These are phyloP conservation scores for Condylura cristata DNA, from an alignment of 2,113 vertebrate genomes.

Conservation along the genomic window DNA sequence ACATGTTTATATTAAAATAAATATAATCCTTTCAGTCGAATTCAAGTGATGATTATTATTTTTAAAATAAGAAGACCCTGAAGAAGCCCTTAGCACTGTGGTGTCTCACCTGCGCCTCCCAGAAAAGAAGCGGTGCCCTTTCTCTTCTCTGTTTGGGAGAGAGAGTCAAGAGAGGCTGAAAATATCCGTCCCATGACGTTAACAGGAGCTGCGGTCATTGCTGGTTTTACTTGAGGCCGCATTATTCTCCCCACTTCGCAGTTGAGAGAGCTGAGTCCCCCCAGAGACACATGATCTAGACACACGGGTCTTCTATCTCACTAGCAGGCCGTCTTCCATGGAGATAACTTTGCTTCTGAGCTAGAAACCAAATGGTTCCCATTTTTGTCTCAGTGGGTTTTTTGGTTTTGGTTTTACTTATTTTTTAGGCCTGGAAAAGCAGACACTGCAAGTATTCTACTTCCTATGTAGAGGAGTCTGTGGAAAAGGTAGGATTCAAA, in stretches of 20 bases:
- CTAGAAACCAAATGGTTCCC: not conserved
- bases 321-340: not conserved
- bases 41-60: not conserved
- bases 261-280: not conserved
- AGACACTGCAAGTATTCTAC: not conserved
- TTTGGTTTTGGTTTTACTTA: not conserved
- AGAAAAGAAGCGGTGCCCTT: not conserved
- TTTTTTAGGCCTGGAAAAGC: not conserved
- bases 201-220: not conserved
- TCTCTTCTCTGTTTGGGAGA: not conserved
- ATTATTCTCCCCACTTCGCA: not conserved
- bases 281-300: not conserved
- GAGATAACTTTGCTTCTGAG: not conserved
- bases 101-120: not conserved
- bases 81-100: not conserved
- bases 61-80: not conserved
- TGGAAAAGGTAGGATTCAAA: slow-evolving; percentile 1
- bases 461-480: not conserved
- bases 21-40: not conserved
- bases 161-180: not conserved
- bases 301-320: not conserved
- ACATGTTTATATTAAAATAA: slow-evolving; percentile 14
- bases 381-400: not conserved
- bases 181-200: not conserved
- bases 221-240: not conserved